phyloP scores from a whole-genome alignment of 2,797 vertebrate species.

The Urosaurus nigricauda region DNA sequence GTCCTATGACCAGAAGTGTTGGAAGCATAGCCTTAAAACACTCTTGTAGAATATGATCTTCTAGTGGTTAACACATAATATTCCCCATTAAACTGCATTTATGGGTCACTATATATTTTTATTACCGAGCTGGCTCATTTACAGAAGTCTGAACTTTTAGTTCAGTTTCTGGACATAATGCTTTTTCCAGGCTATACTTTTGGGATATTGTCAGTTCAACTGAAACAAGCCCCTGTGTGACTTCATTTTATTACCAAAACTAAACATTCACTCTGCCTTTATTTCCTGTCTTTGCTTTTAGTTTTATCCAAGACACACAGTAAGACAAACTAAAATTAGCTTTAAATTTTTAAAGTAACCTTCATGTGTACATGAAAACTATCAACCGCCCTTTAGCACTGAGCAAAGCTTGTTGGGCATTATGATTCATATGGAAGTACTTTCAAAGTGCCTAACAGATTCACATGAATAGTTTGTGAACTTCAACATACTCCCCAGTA shows the following conservation, averaged over 20 bases:
- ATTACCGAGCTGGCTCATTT: constrained; percentile 13
- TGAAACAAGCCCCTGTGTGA: background rate
- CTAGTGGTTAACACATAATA: constrained; percentile 10
- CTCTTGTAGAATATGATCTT: background rate
- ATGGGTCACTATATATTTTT: constrained; percentile 5
- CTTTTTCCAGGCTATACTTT: background rate
- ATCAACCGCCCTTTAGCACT: background rate
- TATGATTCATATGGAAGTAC: background rate
- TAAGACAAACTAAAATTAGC: constrained; percentile 49
- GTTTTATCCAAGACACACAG: constrained; percentile 41
- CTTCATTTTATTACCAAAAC: constrained; percentile 17
- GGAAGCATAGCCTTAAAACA: background rate
- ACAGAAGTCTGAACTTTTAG: background rate
- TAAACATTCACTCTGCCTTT: constrained; percentile 11
- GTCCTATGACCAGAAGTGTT: background rate
- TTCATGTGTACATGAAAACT: background rate
- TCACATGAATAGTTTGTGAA: background rate
- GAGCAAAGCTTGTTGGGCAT: constrained; percentile 41
- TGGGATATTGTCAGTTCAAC: constrained; percentile 18
- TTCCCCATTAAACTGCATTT: constrained; percentile 6
- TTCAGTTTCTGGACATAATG: background rate
- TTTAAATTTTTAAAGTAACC: constrained; percentile 21
- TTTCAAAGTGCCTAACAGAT: background rate
- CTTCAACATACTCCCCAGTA: background rate
- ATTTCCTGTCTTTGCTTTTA: constrained; percentile 47